These are phyloP conservation scores for Pteromalus puparum DNA, from an alignment of 1,140 invertebrate genomes.

Conservation along the genomic window DNA sequence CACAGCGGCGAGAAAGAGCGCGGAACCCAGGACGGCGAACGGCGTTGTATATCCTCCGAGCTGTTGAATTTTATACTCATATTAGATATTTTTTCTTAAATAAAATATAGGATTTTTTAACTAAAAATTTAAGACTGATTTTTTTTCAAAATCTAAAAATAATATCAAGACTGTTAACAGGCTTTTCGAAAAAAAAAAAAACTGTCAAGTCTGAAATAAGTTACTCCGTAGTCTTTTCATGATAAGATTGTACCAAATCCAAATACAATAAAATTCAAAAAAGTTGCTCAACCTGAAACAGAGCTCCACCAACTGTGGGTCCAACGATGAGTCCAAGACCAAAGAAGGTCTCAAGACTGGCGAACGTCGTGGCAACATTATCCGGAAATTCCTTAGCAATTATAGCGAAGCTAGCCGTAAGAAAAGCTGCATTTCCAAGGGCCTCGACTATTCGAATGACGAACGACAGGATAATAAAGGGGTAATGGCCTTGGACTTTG, in stretches of 20 bases:
- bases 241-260: too few species aligned
- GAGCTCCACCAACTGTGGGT: constrained; percentile 87
- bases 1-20: constrained; percentile 85
- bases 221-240: too few species aligned
- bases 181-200: too few species aligned
- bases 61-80: constrained; percentile 68
- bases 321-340: constrained; percentile 92
- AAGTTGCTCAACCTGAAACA: constrained; percentile 85
- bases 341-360: constrained; percentile 93
- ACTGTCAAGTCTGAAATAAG: too few species aligned
- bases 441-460: constrained; percentile 92
- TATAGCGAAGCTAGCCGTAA: constrained; percentile 94
- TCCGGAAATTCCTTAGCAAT: constrained; percentile 95
- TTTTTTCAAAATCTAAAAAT: too few species aligned
- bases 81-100: too few species aligned
- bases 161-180: too few species aligned
- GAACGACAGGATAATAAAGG: constrained; percentile 92
- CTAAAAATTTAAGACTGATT: too few species aligned
- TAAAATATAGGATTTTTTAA: too few species aligned
- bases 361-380: constrained; percentile 92
- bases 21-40: constrained; percentile 88
- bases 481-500: constrained; percentile 85
- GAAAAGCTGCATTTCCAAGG: constrained; percentile 92
- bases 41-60: constrained; percentile 90
- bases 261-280: too few species aligned